These are phyloP conservation scores for Drosophila yakuba DNA, from an alignment of 1,140 invertebrate species.

Conservation along the genomic window DNA sequence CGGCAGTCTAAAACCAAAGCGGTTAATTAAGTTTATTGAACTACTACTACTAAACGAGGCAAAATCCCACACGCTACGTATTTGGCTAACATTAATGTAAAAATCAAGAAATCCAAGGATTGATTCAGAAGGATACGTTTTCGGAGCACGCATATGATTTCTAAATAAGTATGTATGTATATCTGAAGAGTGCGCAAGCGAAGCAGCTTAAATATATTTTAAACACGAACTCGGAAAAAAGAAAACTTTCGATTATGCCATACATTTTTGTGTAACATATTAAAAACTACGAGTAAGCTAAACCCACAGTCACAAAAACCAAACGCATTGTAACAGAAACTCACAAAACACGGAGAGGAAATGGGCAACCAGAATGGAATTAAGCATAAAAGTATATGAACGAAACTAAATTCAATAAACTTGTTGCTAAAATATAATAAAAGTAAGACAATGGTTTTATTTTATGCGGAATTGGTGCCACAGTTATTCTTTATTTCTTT, in stretches of 20 bases:
- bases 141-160: conserved; percentile 64
- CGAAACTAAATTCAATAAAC: conserved; percentile 80
- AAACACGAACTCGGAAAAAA: conserved; percentile 67
- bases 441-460: conserved; percentile 11
- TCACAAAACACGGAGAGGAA: conserved; percentile 61
- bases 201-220: conserved; percentile 74
- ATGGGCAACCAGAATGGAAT: conserved; percentile 59
- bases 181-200: conserved; percentile 54
- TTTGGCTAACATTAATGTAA: conserved; percentile 65
- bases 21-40: conserved; percentile 76
- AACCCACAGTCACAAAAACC: conserved; percentile 57
- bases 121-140: conserved; percentile 29
- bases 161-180: conserved; percentile 50
- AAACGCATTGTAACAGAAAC: conserved; percentile 78
- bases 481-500: too few species aligned
- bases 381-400: conserved; percentile 77
- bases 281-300: conserved; percentile 66
- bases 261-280: conserved; percentile 79
- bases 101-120: conserved; percentile 30
- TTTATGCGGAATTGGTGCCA: background rate
- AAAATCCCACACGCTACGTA: conserved; percentile 33
- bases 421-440: conserved; percentile 81
- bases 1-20: conserved; percentile 33
- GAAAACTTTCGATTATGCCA: conserved; percentile 77
- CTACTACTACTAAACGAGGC: conserved; percentile 31